Evolutionary conservation across 37 sponge, comb jelly and placozoan species (phyloP).

Genomic region (Crambe crambe): DNA sequence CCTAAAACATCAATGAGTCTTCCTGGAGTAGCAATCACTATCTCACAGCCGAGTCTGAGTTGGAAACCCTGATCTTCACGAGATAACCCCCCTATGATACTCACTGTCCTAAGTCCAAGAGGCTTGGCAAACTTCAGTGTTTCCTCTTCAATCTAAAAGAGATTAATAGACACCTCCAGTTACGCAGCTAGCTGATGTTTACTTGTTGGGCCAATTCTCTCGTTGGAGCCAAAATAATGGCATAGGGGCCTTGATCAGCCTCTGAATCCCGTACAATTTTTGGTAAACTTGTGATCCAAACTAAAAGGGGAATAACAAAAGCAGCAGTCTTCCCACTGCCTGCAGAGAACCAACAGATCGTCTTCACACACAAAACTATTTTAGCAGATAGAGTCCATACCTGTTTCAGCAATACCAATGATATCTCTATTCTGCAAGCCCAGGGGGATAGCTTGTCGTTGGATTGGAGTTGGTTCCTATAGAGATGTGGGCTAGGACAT

Average conservation of each 20-base stretch:
- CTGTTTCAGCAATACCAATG: constrained; percentile 99
- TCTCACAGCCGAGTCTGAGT: constrained; percentile 94
- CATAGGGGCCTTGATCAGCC: constrained; percentile 95
- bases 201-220: constrained; percentile 97
- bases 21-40: constrained; percentile 99
- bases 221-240: constrained; percentile 97
- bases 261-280: constrained; percentile 88
- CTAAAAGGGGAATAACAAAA: constrained; percentile 94
- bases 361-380: neutral
- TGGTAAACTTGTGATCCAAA: constrained; percentile 93
- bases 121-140: constrained; percentile 90
- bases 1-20: constrained; percentile 96
- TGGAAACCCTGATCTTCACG: constrained; percentile 97
- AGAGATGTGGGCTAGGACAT: neutral
- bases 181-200: neutral
- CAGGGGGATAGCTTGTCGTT: constrained; percentile 96
- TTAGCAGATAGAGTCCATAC: constrained; percentile 6
- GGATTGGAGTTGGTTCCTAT: constrained; percentile 96
- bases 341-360: constrained; percentile 1
- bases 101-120: constrained; percentile 88
- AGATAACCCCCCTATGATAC: constrained; percentile 92
- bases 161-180: neutral
- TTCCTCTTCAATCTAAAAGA: constrained; percentile 88
- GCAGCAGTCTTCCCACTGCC: constrained; percentile 99
- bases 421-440: constrained; percentile 98